These are phyloP conservation scores for Paraescarpia echinospica DNA, from an alignment of 1,140 invertebrate genomes.

Conservation along the genomic window DNA sequence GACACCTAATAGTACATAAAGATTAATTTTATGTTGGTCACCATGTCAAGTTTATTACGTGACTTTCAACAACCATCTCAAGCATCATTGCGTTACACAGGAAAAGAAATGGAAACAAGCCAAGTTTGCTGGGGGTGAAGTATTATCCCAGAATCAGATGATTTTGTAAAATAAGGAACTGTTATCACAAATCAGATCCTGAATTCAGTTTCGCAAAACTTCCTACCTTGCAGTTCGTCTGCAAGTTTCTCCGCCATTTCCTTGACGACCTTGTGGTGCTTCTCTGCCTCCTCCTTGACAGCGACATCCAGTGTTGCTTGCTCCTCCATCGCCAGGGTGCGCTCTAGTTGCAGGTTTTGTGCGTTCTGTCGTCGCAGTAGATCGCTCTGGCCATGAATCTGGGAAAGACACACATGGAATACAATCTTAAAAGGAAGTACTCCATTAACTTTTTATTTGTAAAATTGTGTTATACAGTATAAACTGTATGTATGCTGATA, in stretches of 20 bases:
- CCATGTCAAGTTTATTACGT: no score
- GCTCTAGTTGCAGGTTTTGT: conserved; percentile 46
- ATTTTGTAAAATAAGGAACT: background rate
- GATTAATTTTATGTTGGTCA: no score
- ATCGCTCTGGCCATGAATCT: conserved; percentile 32
- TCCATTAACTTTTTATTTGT: no score
- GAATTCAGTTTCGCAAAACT: background rate
- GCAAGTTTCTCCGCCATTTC: conserved; percentile 39
- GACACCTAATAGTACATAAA: no score
- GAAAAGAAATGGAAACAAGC: no score
- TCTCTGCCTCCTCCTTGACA: conserved; percentile 39
- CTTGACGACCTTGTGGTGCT: conserved; percentile 36
- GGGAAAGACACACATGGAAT: background rate
- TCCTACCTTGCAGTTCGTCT: conserved; percentile 48
- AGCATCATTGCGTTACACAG: no score
- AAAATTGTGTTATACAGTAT: no score
- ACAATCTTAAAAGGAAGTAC: background rate
- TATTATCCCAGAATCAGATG: no score
- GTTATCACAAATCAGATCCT: no score
- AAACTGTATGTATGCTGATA: no score
- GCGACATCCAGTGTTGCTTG: conserved; percentile 37
- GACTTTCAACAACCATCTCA: no score
- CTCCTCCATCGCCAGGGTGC: conserved; percentile 47
- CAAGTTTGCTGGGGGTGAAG: no score
- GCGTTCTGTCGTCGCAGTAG: conserved; percentile 48